Evolutionary conservation across 92 coral and sea anemone genomes (phyloP).

Genomic region (Epizoanthus illoricatus): DNA sequence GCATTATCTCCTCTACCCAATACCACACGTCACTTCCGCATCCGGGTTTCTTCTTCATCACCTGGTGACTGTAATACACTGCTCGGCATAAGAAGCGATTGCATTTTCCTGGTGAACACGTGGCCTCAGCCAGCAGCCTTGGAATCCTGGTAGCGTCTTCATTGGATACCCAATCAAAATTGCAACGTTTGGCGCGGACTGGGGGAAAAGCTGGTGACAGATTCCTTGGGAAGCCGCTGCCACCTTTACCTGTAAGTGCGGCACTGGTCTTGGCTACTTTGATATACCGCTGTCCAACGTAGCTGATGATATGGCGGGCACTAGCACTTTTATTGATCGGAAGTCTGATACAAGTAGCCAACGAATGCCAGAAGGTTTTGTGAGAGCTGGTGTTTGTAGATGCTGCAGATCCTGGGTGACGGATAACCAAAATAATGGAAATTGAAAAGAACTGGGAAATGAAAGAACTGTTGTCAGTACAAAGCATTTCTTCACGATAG

Average conservation of each 20-base stretch:
- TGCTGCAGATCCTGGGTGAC: too few relatives aligned
- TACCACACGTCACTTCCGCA: not conserved
- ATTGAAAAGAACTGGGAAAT: too few relatives aligned
- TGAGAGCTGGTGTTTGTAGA: too few relatives aligned
- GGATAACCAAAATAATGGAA: too few relatives aligned
- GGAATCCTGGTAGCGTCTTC: not conserved
- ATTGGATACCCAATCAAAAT: not conserved
- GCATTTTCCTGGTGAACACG: not conserved
- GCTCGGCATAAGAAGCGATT: not conserved
- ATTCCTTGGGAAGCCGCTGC: not conserved
- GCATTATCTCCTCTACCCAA: not conserved
- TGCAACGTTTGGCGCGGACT: not conserved
- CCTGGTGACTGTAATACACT: conserved; percentile 8
- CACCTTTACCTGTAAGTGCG: not conserved
- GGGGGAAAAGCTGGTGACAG: not conserved
- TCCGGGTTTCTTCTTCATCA: not conserved
- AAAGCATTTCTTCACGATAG: too few relatives aligned
- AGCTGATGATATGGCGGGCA: conserved; percentile 2
- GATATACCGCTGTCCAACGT: not conserved
- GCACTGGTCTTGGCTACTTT: not conserved
- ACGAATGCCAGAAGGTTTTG: not conserved
- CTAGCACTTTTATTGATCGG: not conserved
- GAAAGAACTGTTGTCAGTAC: too few relatives aligned
- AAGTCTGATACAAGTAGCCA: not conserved
- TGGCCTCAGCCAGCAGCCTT: not conserved